Conservation (phyloP, 1,140 invertebrate genomes). For the Aradophagus sp. region DNA sequence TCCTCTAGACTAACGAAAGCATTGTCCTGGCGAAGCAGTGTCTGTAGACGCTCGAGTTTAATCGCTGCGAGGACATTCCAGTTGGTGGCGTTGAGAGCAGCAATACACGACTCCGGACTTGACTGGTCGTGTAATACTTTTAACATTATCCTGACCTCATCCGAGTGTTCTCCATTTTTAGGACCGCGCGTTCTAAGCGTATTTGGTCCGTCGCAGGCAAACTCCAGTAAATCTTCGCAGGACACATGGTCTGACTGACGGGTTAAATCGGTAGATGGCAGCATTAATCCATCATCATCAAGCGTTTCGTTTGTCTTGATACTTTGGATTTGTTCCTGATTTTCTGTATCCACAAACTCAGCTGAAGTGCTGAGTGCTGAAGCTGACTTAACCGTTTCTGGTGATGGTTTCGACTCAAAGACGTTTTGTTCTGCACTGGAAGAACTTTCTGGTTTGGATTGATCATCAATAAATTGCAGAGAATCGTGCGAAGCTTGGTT, state of each 20-base stretch:
- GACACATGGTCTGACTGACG: slow-evolving; percentile 86
- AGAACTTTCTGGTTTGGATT: slow-evolving; percentile 6
- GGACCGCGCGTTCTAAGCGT: slow-evolving; percentile 78
- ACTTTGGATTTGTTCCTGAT: slow-evolving; percentile 5
- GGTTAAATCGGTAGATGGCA: slow-evolving; percentile 60
- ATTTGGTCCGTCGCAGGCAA: slow-evolving; percentile 89
- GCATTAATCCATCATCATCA: slow-evolving; percentile 33
- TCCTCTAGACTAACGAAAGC: slow-evolving; percentile 68
- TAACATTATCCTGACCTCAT: slow-evolving; percentile 92
- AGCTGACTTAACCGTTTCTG: no score
- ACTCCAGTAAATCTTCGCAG: slow-evolving; percentile 93
- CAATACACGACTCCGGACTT: slow-evolving; percentile 85
- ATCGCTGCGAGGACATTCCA: slow-evolving; percentile 94
- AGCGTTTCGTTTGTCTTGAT: not conserved
- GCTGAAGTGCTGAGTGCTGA: no score
- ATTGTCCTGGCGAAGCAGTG: slow-evolving; percentile 76
- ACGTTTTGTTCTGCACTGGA: not conserved
- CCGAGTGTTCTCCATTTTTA: slow-evolving; percentile 88
- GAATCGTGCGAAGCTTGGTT: slow-evolving; percentile 64
- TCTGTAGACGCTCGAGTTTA: slow-evolving; percentile 86
- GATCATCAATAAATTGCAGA: slow-evolving; percentile 67
- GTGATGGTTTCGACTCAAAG: not conserved
- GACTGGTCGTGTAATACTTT: slow-evolving; percentile 91
- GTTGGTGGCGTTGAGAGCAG: slow-evolving; percentile 86
- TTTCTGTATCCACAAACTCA: no score